A percentile compares a stretch with the other conserved stretches of the same genome.
Evolutionary conservation across 1,140 invertebrate genomes (phyloP).

Genomic region (Drosophila novamexicana): DNA sequence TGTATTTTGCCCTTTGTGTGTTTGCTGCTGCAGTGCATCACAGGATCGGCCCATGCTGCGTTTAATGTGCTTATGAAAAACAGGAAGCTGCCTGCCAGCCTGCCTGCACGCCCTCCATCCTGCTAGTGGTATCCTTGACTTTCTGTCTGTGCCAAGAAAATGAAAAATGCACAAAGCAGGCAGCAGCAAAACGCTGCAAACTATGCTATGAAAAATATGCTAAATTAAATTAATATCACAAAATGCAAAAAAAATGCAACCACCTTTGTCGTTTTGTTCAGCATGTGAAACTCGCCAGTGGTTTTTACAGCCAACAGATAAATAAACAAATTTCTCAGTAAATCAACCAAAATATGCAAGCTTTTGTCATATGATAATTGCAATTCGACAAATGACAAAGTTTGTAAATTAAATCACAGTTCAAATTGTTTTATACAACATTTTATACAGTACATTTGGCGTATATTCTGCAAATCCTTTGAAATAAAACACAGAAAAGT

Average conservation of each 20-base stretch:
- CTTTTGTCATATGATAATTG: constrained; percentile 30
- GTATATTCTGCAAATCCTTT: background rate
- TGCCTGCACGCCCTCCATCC: background rate
- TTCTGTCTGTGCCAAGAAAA: constrained; percentile 10
- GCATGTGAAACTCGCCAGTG: constrained; percentile 26
- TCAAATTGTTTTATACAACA: constrained; percentile 2
- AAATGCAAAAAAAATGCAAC: constrained; percentile 23
- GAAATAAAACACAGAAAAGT: background rate
- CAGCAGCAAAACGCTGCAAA: constrained; percentile 15
- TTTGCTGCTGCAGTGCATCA: constrained; percentile 35
- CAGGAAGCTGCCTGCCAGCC: constrained; percentile 33
- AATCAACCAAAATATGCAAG: constrained; percentile 27
- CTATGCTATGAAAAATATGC: constrained; percentile 39
- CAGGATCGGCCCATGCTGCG: constrained; percentile 43
- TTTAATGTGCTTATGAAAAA: constrained; percentile 57
- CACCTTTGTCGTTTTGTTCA: constrained; percentile 12
- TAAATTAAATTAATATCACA: constrained; percentile 65
- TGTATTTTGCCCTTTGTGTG: constrained; percentile 37
- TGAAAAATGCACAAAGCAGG: constrained; percentile 47
- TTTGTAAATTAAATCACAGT: constrained; percentile 55
- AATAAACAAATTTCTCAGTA: constrained; percentile 30
- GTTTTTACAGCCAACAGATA: constrained; percentile 15
- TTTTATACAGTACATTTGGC: background rate
- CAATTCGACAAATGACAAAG: constrained; percentile 33
- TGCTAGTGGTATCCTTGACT: no score